Evolutionary conservation across 2,888 invertebrate genomes (phyloP), one percentile per base, ranked within the genome.

Genomic region (Ophion ellenae): DNA sequence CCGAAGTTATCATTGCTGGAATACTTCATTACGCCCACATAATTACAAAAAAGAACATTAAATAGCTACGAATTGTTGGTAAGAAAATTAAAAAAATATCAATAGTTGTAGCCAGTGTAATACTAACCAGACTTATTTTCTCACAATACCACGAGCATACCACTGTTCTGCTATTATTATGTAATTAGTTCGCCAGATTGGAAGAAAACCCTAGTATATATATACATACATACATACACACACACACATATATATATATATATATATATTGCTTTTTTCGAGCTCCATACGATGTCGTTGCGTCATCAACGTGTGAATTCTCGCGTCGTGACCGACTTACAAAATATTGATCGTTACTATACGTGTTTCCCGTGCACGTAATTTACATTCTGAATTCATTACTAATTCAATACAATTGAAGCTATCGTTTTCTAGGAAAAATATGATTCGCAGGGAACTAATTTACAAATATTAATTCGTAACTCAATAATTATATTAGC

Each of bases 331-430:
- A 70, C 24, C 73, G 11, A 82, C 36, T 85, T 85, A 73, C 59
- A 74, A 85, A 82, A 85, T 79, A 82, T 85, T 77, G 82, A 81
- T 82, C 32, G 74, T 74, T 67, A 66, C n/a, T 2, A 32, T 40
- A 14, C 24, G 14, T 32, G 20, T 61, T 24, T 74, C 53, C 40
- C 66, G 28, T 53, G 53, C 57, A 28, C 40, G 47, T 47, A 7
- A 47, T 77, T 75, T 74, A 17, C 36, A 61, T 32, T 28, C 9
- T 7, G 32, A 14, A 24, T 59, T 67, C 14, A 20, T 67, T 67
- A 63, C 9, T 59, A 47, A 75, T 63, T 45, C 24, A 45, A 24
- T 20, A 40, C 40, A 69, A 10, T 45, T 40, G 5, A 67, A 11
- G 53, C 53, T 53, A 53, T 53, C 53, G 53, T 53, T 53, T 5